These are phyloP conservation scores for Eulemur macaco DNA, from an alignment of 2,113 vertebrate genomes.

Conservation along the genomic window DNA sequence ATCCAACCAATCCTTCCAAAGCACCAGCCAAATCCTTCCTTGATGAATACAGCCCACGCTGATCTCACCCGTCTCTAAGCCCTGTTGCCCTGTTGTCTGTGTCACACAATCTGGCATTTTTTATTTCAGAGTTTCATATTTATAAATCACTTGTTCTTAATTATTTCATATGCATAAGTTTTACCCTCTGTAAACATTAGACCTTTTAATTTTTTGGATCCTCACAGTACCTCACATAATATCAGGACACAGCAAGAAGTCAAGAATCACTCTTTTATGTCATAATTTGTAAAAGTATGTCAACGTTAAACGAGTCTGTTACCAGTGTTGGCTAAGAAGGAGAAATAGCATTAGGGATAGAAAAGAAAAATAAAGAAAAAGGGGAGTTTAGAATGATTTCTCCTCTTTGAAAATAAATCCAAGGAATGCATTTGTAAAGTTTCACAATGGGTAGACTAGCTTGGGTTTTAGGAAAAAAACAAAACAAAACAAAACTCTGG, in stretches of 20 bases:
- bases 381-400: not conserved
- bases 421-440: not conserved
- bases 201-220: not conserved
- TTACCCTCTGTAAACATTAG: not conserved
- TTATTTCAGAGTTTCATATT: constrained; percentile 19
- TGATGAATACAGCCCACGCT: not conserved
- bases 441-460: constrained; percentile 40
- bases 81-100: not conserved
- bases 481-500: not conserved
- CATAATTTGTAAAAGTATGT: not conserved
- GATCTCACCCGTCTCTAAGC: not conserved
- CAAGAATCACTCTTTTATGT: not conserved
- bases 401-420: constrained; percentile 41
- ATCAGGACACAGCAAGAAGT: not conserved
- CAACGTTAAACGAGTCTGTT: not conserved
- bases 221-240: not conserved
- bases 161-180: not conserved
- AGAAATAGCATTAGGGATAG: not conserved
- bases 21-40: constrained; percentile 69
- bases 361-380: constrained; percentile 8
- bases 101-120: constrained; percentile 53
- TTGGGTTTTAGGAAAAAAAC: not conserved
- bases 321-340: not conserved
- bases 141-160: constrained; percentile 18
- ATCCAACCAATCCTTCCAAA: constrained; percentile 62